Evolutionary conservation across 2,888 invertebrate species (phyloP).

Genomic region (Cinara cedri): DNA sequence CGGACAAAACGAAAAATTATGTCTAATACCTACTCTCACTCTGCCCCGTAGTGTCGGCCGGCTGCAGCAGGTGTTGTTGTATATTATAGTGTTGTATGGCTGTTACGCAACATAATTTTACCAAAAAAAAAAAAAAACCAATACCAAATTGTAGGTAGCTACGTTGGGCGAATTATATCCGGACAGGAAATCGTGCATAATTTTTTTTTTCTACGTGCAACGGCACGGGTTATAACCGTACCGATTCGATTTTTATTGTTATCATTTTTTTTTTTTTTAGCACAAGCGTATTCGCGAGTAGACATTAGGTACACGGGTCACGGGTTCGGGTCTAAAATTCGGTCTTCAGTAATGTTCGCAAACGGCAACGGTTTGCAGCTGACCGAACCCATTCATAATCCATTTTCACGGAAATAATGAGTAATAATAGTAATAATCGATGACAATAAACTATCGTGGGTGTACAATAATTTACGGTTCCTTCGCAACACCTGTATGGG

Average conservation of each 20-base stretch:
- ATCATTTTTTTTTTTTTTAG: background rate
- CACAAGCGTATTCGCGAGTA: background rate
- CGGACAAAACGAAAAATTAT: slow-evolving; percentile 6
- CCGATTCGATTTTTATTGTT: slow-evolving; percentile 5
- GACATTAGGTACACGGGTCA: background rate
- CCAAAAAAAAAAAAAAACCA: background rate
- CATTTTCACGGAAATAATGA: background rate
- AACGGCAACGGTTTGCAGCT: background rate
- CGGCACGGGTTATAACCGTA: background rate
- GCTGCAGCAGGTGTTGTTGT: background rate
- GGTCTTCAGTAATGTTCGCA: background rate
- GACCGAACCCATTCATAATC: background rate
- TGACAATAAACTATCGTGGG: too few relatives aligned
- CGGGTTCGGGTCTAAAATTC: background rate
- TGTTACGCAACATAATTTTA: slow-evolving; percentile 2
- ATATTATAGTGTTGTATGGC: too few relatives aligned
- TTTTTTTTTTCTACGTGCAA: too few relatives aligned
- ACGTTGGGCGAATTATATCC: slow-evolving; percentile 42
- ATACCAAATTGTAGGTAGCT: slow-evolving; percentile 25
- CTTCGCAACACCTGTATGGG: too few relatives aligned
- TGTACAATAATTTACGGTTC: too few relatives aligned
- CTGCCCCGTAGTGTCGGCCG: slow-evolving; percentile 13
- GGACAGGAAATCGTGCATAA: slow-evolving; percentile 32
- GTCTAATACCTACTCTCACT: slow-evolving; percentile 9
- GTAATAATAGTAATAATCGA: too few relatives aligned